Base-by-base conservation (phyloP, 2,888 invertebrate genomes). In the Charanyca ferruginea region DNA sequence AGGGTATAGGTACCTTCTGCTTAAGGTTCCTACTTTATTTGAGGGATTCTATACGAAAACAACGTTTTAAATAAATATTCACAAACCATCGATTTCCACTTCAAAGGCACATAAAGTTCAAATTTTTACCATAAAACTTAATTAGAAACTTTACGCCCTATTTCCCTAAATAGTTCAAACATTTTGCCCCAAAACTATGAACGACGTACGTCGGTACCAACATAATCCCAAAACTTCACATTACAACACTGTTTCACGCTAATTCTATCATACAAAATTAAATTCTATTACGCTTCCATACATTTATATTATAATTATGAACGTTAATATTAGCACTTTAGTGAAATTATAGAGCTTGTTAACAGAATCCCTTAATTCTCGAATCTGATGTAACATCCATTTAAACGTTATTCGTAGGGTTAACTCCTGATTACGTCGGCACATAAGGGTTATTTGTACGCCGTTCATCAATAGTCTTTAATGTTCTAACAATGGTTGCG, bases 381-480 rank as follows among this genome's bases (percentile, higher is more conserved):
- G n/a, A 54, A 63, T 72, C 59, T 66, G 63, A 64, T 79, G 55
- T 73, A 66, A 52, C 64, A 67, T 67, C 74, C 62, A 76, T 71
- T 78, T 75, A 73, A 66, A 64, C 60, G 67, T 67, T 77, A 63
- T 70, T 66, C 64, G 66, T 69, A 52, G 69, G 68, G 54, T 82
- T 67, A 65, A 66, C 68, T 54, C 49, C 8, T 51, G 28, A 65
- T 77, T 69, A 66, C 57, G 60, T 66, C 42, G 42, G 63, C 73
- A 79, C 58, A 77, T 66, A 70, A 78, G 76, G 74, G 77, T 49
- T 84, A 74, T 84, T 79, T 81, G 64, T 63, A 51, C 53, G 52
- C 25, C 51, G 58, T 66, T 74, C 64, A 83, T 84, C 79, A 80
- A 83, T 81, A 80, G 68, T 73, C 64, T 72, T 66, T 69, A 76